Base-by-base conservation (phyloP, 2,797 vertebrate genomes). In the Falco novaeseelandiae region DNA sequence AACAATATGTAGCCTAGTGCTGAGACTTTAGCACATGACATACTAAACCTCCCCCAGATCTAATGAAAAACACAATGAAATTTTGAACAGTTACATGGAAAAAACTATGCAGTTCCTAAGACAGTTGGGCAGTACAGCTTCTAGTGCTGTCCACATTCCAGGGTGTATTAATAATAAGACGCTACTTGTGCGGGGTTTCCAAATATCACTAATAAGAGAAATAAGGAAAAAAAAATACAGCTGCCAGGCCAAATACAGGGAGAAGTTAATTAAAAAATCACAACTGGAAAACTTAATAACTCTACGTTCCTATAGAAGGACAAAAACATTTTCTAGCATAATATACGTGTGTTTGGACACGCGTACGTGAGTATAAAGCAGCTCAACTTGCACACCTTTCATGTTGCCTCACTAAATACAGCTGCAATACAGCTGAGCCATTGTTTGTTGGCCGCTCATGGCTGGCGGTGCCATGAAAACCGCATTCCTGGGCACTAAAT, bases 401-500 rank as follows among this genome's bases (percentile, higher is more conserved):
- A 86, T 74, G 96, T 88, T 85, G 91, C 92, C 96, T 96, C 74
- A 51, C 96, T 93, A 96, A 97, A 96, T 95, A 96, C 92, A 98
- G 97, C 95, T 96, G 96, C 83, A 58, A 21, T 83, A 97, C 96
- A 97, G 97, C 83, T 92, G 94, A 96, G 62, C 97, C 98, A 98
- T 99, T 99, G 98, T 99, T 98, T 98, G 93, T 87, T 54, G 58
- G 89, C 84, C 12, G 76, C 83, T 97, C 91, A 87, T 22, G 92
- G 88, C 97, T 97, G 98, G 98, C 97, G 98, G 98, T 98, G 98
- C 98, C 96, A 98, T 97, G 98, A 98, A 98, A 98, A 97, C 97
- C 89, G 70, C 98, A 99, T 99, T 99, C 99, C 98, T 98, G 97
- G 97, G 82, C 97, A 98, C 98, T 93, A 97, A 97, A 98, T 97